These are phyloP conservation scores for Vimba vimba DNA, from an alignment of 2,113 vertebrate species.

Conservation along the genomic window DNA sequence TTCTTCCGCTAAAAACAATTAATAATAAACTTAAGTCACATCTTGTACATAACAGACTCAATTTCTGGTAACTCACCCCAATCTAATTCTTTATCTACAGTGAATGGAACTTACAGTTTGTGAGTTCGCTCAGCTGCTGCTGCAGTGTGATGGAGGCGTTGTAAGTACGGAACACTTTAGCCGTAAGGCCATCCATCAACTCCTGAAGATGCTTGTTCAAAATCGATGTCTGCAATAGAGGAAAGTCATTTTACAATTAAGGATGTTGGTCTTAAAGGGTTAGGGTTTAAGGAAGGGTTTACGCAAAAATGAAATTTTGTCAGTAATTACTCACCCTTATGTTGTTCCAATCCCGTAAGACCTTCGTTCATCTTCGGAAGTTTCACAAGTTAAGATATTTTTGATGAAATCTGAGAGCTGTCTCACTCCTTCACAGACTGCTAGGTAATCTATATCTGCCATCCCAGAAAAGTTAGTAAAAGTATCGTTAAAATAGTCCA, in stretches of 20 bases:
- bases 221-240: conserved; percentile 86
- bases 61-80: background rate
- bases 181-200: conserved; percentile 97
- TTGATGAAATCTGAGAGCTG: too few relatives aligned
- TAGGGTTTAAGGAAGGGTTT: too few relatives aligned
- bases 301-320: too few relatives aligned
- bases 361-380: too few relatives aligned
- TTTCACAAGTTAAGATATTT: too few relatives aligned
- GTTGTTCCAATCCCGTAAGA: too few relatives aligned
- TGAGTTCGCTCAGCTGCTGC: conserved; percentile 93
- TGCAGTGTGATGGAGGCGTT: conserved; percentile 98
- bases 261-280: background rate
- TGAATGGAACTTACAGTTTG: conserved; percentile 78
- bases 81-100: background rate
- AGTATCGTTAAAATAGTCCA: too few relatives aligned
- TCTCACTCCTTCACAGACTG: too few relatives aligned
- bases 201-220: conserved; percentile 99
- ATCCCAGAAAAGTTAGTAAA: too few relatives aligned
- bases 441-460: too few relatives aligned
- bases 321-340: too few relatives aligned
- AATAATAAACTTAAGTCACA: background rate
- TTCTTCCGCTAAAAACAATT: conserved; percentile 82
- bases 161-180: conserved; percentile 99
- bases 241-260: background rate
- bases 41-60: too few relatives aligned